Conservation (phyloP, 2,113 vertebrate species). For the Malurus cyaneus region DNA sequence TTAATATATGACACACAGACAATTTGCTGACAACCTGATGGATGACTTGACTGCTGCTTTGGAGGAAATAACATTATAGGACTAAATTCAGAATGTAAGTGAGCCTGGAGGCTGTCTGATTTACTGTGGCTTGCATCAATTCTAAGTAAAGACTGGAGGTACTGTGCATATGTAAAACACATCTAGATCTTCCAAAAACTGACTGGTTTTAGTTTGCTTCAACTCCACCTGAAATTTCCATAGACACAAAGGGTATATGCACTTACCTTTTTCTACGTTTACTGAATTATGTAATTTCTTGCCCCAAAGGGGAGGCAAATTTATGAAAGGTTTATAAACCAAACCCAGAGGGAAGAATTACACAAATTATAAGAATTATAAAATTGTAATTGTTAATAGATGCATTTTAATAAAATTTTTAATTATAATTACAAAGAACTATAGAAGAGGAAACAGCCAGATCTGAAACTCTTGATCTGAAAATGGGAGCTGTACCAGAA, state of each 20-base stretch:
- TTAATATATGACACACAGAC: constrained; percentile 8
- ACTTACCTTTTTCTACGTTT: not conserved
- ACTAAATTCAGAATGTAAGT: constrained; percentile 18
- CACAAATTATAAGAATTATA: not conserved
- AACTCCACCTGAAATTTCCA: not conserved
- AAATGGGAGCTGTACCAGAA: not conserved
- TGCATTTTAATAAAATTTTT: not conserved
- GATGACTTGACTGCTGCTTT: constrained; percentile 7
- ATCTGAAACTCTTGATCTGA: not conserved
- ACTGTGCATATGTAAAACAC: not conserved
- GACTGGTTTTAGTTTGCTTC: not conserved
- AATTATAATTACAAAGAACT: not conserved
- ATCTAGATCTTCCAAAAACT: not conserved
- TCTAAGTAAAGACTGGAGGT: not conserved
- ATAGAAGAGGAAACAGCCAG: not conserved
- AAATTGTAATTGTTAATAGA: not conserved
- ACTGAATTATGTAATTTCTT: not conserved
- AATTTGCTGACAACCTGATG: constrained; percentile 35
- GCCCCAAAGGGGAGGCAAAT: not conserved
- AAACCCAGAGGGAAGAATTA: not conserved
- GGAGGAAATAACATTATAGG: not conserved
- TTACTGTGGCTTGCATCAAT: not conserved
- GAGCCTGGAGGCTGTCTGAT: not conserved
- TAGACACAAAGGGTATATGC: not conserved
- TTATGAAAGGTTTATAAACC: not conserved